Evolutionary conservation across 2,113 vertebrate genomes (phyloP), one percentile per base, ranked within the genome.

Genomic region (Promerops cafer): DNA sequence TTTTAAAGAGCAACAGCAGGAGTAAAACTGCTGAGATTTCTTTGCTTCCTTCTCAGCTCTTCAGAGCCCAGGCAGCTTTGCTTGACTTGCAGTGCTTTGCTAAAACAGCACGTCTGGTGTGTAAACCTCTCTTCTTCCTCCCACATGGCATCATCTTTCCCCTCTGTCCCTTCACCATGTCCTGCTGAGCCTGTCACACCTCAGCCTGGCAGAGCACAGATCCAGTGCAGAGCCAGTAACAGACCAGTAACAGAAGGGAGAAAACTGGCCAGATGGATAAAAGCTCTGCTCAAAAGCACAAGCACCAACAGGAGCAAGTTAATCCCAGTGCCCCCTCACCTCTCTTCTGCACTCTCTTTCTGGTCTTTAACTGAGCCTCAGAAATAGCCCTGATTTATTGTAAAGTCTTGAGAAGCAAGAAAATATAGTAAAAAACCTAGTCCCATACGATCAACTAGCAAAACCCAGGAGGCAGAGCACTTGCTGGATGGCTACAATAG

Each of bases 401-500:
- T 40, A 64, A 77, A 84, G 18, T 22, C 47, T 37, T 30, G 10
- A 70, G 37, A 57, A 95, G 42, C 13, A 82, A 81, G n/a, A 80
- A 83, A 69, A 90, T 35, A 16, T 11, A 79, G 52, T 44, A 60
- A 40, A 77, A 91, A 87, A 1, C 1, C 12, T 70, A 28, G 21
- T 79, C 16, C 21, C 30, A 6, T 74, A 15, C 19, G 26, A 83
- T 52, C 45, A 84, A 7, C 16, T 52, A 56, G 52, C 78, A 54
- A 88, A 76, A 69, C 57, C 68, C 75, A 91, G 89, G 50, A 96
- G 78, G 70, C 71, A 97, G 82, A 87, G 27, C 31, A 10, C 27
- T 94, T 79, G 47, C 60, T 69, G 79, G 27, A 60, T 60, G 70
- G 71, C 52, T 94, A 69, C 59, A 82, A 50, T n/a, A 7, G 7